Conservation (phyloP, 2,888 invertebrate species). For the Pyrrhia umbra region DNA sequence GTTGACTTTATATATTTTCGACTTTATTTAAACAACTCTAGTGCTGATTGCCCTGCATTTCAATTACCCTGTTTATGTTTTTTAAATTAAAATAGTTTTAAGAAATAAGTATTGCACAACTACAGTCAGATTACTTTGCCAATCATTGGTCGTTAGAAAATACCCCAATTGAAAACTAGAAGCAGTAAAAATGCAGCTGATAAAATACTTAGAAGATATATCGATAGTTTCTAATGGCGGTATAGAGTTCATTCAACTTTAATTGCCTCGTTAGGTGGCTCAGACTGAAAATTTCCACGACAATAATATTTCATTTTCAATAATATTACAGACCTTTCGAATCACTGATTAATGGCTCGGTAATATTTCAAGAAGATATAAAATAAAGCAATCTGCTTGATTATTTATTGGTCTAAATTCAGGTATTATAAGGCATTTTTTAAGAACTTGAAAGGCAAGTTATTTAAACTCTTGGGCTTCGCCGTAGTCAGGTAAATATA, state of each 20-base stretch:
- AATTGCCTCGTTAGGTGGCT: conserved; percentile 58
- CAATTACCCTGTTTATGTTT: not conserved
- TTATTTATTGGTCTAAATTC: conserved; percentile 19
- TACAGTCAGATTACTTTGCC: not conserved
- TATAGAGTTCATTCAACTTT: conserved; percentile 63
- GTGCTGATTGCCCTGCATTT: not conserved
- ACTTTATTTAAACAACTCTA: not conserved
- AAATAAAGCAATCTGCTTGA: conserved; percentile 36
- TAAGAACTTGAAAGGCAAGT: not conserved
- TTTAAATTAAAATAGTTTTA: not conserved
- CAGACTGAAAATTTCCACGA: conserved; percentile 55
- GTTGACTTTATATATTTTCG: not conserved
- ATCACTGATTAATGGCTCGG: conserved; percentile 44
- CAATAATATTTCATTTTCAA: conserved; percentile 62
- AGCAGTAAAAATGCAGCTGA: conserved; percentile 1
- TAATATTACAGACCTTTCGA: conserved; percentile 49
- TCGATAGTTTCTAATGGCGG: conserved; percentile 53
- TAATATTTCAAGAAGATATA: conserved; percentile 48
- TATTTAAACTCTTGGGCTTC: not conserved
- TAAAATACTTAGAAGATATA: conserved; percentile 28
- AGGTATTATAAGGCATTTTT: conserved; percentile 6
- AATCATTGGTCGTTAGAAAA: not conserved
- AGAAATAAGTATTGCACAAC: not conserved
- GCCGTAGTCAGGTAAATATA: not conserved
- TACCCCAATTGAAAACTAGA: not conserved